Conservation (phyloP, 1,140 invertebrate genomes). For the Hyphantria cunea region DNA sequence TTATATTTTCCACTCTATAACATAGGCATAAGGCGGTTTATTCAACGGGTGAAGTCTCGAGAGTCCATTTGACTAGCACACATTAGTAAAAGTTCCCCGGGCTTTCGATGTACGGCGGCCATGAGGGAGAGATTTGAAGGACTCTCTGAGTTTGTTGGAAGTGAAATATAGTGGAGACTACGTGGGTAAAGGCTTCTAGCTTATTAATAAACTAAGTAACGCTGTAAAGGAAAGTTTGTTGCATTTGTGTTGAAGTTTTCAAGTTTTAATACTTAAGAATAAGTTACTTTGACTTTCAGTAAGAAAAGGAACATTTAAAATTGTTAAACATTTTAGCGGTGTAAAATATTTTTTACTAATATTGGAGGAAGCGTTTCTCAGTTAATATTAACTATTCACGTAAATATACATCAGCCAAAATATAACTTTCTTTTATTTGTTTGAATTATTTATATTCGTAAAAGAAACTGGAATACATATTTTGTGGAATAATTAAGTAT, state of each 20-base stretch:
- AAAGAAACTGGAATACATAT: no score
- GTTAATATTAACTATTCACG: no score
- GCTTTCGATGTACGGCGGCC: constrained; percentile 49
- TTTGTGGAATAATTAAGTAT: no score
- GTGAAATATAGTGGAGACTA: constrained; percentile 11
- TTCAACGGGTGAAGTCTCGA: constrained; percentile 52
- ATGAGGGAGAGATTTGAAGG: constrained; percentile 33
- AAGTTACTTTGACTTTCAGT: no score
- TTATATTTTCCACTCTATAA: constrained; percentile 49
- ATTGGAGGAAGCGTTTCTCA: no score
- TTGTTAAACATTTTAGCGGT: no score
- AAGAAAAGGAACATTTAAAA: no score
- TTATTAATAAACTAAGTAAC: constrained; percentile 14
- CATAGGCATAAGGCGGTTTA: constrained; percentile 48
- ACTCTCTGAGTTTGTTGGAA: constrained; percentile 19
- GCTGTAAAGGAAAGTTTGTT: background rate
- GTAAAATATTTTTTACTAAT: no score
- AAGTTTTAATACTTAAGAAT: background rate
- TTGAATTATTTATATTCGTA: no score
- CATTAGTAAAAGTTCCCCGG: constrained; percentile 76
- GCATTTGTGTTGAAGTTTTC: background rate
- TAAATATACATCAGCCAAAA: no score
- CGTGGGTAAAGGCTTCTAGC: constrained; percentile 1
- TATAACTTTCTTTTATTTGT: no score
- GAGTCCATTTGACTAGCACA: constrained; percentile 77